A percentile compares a stretch with the other conserved stretches of the same genome.
phyloP scores from a whole-genome alignment of 2,797 vertebrate species.

The Typhlichthys eigenmanni region DNA sequence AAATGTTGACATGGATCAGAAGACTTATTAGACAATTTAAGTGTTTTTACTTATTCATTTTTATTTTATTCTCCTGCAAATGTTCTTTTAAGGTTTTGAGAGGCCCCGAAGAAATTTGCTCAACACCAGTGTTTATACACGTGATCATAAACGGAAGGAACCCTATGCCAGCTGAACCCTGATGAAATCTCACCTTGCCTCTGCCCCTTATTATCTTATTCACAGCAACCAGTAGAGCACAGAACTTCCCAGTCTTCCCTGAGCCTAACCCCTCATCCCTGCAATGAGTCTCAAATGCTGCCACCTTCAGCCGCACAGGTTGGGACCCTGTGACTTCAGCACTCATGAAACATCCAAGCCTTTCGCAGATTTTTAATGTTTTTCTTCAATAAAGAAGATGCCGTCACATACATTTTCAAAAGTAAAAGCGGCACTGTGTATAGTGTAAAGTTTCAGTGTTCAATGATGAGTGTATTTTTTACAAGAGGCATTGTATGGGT shows the following conservation, averaged over 20 bases:
- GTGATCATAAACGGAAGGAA: constrained; percentile 42
- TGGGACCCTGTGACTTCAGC: constrained; percentile 43
- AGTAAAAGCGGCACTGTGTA: constrained; percentile 32
- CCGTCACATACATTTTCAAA: constrained; percentile 33
- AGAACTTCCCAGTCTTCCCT: constrained; percentile 24
- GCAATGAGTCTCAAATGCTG: constrained; percentile 25
- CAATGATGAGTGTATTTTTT: constrained; percentile 52
- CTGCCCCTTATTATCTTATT: constrained; percentile 15
- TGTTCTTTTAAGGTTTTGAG: constrained; percentile 32
- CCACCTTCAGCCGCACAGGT: constrained; percentile 33
- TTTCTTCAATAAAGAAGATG: constrained; percentile 8
- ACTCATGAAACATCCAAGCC: constrained; percentile 19
- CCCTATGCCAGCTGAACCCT: constrained; percentile 43
- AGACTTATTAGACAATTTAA: too few species aligned
- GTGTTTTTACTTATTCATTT: too few species aligned
- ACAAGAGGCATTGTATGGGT: constrained; percentile 53
- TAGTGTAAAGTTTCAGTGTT: constrained; percentile 53
- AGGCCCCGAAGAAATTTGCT: constrained; percentile 22
- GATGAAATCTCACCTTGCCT: constrained; percentile 26
- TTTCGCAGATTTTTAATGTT: constrained; percentile 7
- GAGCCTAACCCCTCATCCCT: constrained; percentile 8
- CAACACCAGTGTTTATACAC: constrained; percentile 18
- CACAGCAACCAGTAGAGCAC: constrained; percentile 12
- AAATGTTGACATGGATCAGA: too few species aligned
- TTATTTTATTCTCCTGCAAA: too few species aligned